Conservation (phyloP, 2,888 invertebrate species). For the Fabriciana adippe region DNA sequence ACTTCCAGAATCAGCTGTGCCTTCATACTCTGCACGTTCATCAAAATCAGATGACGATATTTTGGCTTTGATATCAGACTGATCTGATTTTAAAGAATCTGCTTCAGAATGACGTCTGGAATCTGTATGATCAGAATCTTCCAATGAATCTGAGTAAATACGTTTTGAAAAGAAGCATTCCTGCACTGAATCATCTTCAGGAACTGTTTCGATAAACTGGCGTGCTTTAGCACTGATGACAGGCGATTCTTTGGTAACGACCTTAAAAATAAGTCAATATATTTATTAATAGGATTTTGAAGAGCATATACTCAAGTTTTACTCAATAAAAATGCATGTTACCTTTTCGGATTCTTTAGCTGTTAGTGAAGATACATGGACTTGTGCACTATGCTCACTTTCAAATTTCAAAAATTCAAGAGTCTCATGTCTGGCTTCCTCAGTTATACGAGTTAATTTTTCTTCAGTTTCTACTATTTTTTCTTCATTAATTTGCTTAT, state of each 20-base stretch:
- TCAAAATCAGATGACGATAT: conserved; percentile 78
- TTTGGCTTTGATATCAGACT: conserved; percentile 75
- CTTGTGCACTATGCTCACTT: conserved; percentile 65
- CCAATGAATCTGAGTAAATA: conserved; percentile 78
- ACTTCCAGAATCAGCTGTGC: conserved; percentile 75
- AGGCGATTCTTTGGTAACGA: conserved; percentile 73
- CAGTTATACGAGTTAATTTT: conserved; percentile 37
- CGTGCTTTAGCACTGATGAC: conserved; percentile 79
- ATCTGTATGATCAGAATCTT: conserved; percentile 78
- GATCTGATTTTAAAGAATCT: conserved; percentile 78
- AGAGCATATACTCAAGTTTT: background rate
- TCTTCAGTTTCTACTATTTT: conserved; percentile 44
- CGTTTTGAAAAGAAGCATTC: conserved; percentile 81
- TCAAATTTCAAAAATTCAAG: conserved; percentile 68
- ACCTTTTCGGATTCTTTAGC: conserved; percentile 63
- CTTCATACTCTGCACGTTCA: conserved; percentile 77
- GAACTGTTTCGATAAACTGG: conserved; percentile 80
- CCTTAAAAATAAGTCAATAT: conserved; percentile 42
- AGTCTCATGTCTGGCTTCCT: conserved; percentile 54
- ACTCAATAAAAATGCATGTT: background rate
- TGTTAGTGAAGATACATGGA: conserved; percentile 47
- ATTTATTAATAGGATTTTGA: background rate
- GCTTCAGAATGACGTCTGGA: conserved; percentile 79
- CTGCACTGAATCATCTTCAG: conserved; percentile 79
- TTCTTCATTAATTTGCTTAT: conserved; percentile 53